Conservation (phyloP, 2,113 vertebrate genomes). For the Aleadryas rufinucha region DNA sequence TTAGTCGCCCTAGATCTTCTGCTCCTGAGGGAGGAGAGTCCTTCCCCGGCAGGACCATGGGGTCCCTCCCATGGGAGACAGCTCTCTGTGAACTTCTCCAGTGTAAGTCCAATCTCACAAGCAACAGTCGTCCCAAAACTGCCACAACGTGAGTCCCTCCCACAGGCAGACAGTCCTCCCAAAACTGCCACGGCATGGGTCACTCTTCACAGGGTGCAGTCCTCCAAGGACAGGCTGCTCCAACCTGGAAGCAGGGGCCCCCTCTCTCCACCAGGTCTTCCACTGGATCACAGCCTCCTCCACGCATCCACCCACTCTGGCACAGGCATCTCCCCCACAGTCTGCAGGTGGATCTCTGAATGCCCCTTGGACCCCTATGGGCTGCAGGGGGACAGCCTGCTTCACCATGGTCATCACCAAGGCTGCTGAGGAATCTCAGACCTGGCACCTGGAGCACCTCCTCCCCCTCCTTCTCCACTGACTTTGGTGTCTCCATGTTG, state of each 20-base stretch:
- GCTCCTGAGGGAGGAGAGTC: neutral
- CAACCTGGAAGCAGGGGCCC: neutral
- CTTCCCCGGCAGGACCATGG: neutral
- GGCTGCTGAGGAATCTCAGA: neutral
- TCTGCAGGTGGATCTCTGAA: neutral
- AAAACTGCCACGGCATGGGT: fast-evolving
- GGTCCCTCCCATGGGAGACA: neutral
- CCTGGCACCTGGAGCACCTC: neutral
- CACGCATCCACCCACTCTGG: no score
- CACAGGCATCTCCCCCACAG: neutral
- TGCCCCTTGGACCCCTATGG: neutral
- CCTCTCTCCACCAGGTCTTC: neutral
- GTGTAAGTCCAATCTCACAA: fast-evolving
- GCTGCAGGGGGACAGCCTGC: neutral
- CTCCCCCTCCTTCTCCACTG: neutral
- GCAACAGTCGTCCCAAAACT: neutral
- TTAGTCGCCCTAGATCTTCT: neutral
- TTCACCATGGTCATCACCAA: neutral
- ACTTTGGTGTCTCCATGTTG: neutral
- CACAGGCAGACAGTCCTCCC: neutral
- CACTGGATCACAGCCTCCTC: neutral
- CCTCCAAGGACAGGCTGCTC: neutral
- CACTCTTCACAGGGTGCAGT: neutral
- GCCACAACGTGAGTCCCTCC: neutral
- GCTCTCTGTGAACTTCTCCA: neutral